phyloP scores from a whole-genome alignment of 1,140 invertebrate species.

The Diploscapter pachys region DNA sequence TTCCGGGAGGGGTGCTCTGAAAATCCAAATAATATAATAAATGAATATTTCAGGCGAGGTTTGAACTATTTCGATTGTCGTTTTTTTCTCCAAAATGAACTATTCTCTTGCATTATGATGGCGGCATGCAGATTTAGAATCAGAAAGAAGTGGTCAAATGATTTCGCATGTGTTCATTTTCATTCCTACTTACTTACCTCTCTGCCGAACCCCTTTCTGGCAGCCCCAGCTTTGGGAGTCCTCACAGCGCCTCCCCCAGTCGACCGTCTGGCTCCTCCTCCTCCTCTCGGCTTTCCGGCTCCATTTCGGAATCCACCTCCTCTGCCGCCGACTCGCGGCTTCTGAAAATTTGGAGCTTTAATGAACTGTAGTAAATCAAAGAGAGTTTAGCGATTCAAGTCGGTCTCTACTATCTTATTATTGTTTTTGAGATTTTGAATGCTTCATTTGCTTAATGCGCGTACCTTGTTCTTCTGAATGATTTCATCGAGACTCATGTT shows the following conservation, averaged over 20 bases:
- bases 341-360: not conserved
- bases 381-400: not conserved
- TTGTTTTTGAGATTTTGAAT: too few relatives aligned
- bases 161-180: not conserved
- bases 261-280: not conserved
- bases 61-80: not conserved
- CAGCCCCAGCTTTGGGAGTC: too few relatives aligned
- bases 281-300: not conserved
- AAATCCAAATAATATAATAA: slow-evolving; percentile 20
- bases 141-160: not conserved
- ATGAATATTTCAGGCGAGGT: not conserved
- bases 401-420: too few relatives aligned
- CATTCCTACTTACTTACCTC: not conserved
- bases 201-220: not conserved
- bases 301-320: not conserved
- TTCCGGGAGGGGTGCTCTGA: slow-evolving; percentile 28
- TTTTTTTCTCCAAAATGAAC: too few relatives aligned
- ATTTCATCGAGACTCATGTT: slow-evolving; percentile 19
- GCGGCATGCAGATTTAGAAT: not conserved
- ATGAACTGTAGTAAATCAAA: slow-evolving; percentile 3
- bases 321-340: not conserved
- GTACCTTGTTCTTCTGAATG: slow-evolving; percentile 11
- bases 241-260: too few relatives aligned
- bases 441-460: not conserved
- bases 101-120: too few relatives aligned